phyloP scores from a whole-genome alignment of 2,888 invertebrate species.

The Cyrtodaria siliqua region DNA sequence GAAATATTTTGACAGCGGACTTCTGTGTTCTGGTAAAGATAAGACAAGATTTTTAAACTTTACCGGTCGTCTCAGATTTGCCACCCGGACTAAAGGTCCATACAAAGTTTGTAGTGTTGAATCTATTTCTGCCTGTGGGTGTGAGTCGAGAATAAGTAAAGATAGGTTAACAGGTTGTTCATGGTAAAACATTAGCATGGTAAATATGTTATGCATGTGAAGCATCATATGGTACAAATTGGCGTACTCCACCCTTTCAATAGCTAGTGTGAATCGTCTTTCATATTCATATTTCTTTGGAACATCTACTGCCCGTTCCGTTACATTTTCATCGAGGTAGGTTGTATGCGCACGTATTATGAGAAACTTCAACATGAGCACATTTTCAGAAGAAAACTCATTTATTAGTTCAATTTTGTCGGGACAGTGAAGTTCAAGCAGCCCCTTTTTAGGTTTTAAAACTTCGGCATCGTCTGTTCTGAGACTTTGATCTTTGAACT shows the following conservation, averaged over 20 bases:
- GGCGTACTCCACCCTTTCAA: conserved; percentile 47
- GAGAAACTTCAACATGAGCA: conserved; percentile 36
- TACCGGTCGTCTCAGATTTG: conserved; percentile 19
- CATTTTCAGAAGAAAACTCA: conserved; percentile 14
- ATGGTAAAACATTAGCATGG: conserved; percentile 36
- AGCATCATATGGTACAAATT: conserved; percentile 54
- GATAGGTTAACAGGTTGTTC: conserved; percentile 33
- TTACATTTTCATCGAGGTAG: neutral
- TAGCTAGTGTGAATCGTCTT: conserved; percentile 37
- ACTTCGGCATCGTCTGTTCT: conserved; percentile 39
- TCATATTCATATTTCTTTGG: conserved; percentile 8
- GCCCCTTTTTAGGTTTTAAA: conserved; percentile 29
- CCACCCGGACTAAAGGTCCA: conserved; percentile 42
- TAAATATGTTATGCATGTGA: conserved; percentile 46
- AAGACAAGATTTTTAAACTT: conserved; percentile 36
- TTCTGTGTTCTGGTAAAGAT: conserved; percentile 41
- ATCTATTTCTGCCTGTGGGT: conserved; percentile 47
- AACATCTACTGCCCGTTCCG: neutral
- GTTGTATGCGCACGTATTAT: neutral
- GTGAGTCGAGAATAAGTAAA: conserved; percentile 46
- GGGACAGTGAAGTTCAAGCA: conserved; percentile 38
- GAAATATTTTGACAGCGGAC: conserved; percentile 31
- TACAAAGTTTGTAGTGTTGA: conserved; percentile 27
- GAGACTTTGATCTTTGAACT: conserved; percentile 30
- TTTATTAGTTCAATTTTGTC: conserved; percentile 5